Percentiles rank a stretch among this genome's conserved stretches.
Evolutionary conservation across 2,888 invertebrate genomes (phyloP).

Genomic region (Phortica okadai): DNA sequence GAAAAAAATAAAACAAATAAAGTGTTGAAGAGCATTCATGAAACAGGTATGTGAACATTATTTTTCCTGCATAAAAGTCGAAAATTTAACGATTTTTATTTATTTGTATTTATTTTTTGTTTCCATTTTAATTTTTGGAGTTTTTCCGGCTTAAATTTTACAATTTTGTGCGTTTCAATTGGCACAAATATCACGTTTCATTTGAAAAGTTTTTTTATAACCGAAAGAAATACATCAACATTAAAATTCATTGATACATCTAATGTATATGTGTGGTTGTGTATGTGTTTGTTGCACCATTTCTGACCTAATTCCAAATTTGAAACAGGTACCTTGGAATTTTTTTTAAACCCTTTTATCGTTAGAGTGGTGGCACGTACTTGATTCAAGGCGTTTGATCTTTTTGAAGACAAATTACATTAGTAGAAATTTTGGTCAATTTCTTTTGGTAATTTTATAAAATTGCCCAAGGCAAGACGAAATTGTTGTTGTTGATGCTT

Average conservation of each 20-base stretch:
- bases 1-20: background rate
- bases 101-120: slow-evolving; percentile 24
- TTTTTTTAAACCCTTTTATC: background rate
- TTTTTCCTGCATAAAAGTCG: no score
- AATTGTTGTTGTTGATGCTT: background rate
- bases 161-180: slow-evolving; percentile 40
- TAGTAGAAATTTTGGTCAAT: background rate
- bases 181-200: slow-evolving; percentile 50
- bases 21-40: slow-evolving; percentile 4
- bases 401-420: slow-evolving; percentile 8
- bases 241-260: slow-evolving; percentile 63
- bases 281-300: slow-evolving; percentile 13
- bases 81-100: no score
- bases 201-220: slow-evolving; percentile 45
- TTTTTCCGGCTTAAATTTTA: slow-evolving; percentile 23
- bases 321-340: slow-evolving; percentile 59
- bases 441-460: background rate
- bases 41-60: background rate
- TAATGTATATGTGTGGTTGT: slow-evolving; percentile 17
- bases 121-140: background rate
- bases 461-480: background rate
- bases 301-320: slow-evolving; percentile 67
- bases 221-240: slow-evolving; percentile 46
- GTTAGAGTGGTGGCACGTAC: background rate
- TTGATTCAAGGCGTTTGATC: background rate